phyloP scores from a whole-genome alignment of 2,797 vertebrate genomes.

The Amblyraja radiata region DNA sequence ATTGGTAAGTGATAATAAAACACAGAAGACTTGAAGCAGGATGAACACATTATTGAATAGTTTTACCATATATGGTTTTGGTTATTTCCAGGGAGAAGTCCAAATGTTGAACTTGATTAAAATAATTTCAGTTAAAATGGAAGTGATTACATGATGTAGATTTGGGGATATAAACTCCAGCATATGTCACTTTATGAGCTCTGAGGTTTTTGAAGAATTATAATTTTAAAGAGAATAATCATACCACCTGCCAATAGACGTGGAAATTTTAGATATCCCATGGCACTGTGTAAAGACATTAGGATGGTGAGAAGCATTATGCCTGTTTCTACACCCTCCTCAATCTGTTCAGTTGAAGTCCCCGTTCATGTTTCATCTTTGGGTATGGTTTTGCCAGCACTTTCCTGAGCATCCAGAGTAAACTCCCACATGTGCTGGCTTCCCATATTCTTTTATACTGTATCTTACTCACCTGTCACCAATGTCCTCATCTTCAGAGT shows the following conservation, averaged over 20 bases:
- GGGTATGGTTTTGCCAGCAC: not conserved
- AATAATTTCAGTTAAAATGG: not conserved
- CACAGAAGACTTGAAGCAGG: not conserved
- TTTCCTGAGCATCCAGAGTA: not conserved
- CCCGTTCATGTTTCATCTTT: not conserved
- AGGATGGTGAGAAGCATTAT: not conserved
- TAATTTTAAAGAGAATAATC: not conserved
- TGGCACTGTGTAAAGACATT: not conserved
- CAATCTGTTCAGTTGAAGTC: not conserved
- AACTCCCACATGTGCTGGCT: not conserved
- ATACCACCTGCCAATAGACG: not conserved
- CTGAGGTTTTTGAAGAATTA: not conserved
- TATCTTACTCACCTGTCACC: not conserved
- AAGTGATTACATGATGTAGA: no score
- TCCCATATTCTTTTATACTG: not conserved
- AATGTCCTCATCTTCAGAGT: not conserved
- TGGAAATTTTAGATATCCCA: not conserved
- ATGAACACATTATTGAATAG: slow-evolving; percentile 23
- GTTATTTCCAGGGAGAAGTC: not conserved
- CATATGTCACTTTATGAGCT: not conserved
- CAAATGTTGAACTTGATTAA: not conserved
- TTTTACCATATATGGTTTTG: slow-evolving; percentile 15
- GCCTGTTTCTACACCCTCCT: not conserved
- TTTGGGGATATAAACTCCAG: not conserved
- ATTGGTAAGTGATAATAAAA: slow-evolving; percentile 29